Evolutionary conservation across 1,140 invertebrate genomes (phyloP), one percentile per base, ranked within the genome.

Genomic region (Zaprionus vittiger): DNA sequence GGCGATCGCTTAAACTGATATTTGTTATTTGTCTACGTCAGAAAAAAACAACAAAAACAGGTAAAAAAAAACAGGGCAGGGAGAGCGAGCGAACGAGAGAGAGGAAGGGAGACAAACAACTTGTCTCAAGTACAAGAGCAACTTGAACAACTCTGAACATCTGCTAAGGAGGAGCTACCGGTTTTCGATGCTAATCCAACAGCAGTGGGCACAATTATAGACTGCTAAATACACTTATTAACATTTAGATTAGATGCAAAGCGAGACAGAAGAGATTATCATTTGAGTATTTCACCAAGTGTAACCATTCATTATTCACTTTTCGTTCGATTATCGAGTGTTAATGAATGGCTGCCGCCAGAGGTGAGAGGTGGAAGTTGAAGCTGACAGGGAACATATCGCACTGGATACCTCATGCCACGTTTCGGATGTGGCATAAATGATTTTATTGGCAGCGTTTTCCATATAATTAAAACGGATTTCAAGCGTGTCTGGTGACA

Each of bases 1-100:
- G 76, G 55, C 65, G 56, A 73, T 57, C 38, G 26, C 57, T 47
- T 55, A 47, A 55, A 76, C 81, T 73, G 65, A 62, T 86, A 68
- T 82, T 77, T 82, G 66, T 61, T 77, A 78, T 77, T 79, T 89
- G 84, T 69, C 81, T 79, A 87, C 84, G 84, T 87, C 84, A 89
- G 56, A 60, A 49, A 56, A 64, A 31, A 52, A 64, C 59, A 49
- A 56, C n/a, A 73, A 49, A 52, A 52, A 59, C 28, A 74, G 37
- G 41, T 17, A 44, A 5, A n/a, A 38, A 38, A 44, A 44, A 69
- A 61, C 37, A 67, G 12, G 52, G 20, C 24, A 68, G 41, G 28
- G 14, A 47, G 41, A 55, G 28, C 6, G 55, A 22, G 22, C 2
- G 47, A 22, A 20, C 0, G 7, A 9, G 14, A 7, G 20, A 57